Evolutionary conservation across 2,888 invertebrate species (phyloP), one percentile per base, ranked within the genome.

Genomic region (Rhingia campestris): DNA sequence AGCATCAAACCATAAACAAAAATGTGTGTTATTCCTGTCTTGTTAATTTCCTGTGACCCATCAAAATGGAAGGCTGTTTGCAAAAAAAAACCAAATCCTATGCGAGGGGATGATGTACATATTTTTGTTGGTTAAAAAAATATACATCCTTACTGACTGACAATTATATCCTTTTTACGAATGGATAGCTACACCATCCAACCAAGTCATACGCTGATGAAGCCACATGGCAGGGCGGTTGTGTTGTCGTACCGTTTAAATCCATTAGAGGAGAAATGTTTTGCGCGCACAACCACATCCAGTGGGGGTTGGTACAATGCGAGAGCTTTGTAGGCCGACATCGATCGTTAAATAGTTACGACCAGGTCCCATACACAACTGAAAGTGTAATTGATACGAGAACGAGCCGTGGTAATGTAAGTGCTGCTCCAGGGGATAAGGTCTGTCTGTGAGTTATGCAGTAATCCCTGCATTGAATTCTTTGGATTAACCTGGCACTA

Each of bases 81-180:
- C 54, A 49, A 45, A 35, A 22, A 54, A 54, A 45, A 54, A 58
- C 33, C 37, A 54, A 74, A 61, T 58, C 7, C 58, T 49, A 30
- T 33, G 51, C 58, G 49, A 58, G 56, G 64, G 33, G 12, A 59
- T 51, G 43, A 22, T 53, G 35, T 47, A 30, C 14, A 69, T 43
- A 61, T 75, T 56, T 61, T 72, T 81, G 9, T 41, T 63, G 37
- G 45, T 51, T 61, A 37, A 53, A 56, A 63, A 63, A 73, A 73
- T 6, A 72, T 47, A 64, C 32, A 41, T 63, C 63, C 64, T 64
- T 70, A 70, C 80, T 80, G 70, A 80, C 84, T 84, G 74, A 84
- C 84, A 84, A 84, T 84, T 84, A 84, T 84, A 75, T 84, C 80
- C 80, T 84, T 84, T 84, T 84, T 84, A 56, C 84, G 84, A 80